Evolutionary conservation across 37 sponge, comb jelly and placozoan genomes (phyloP).

Genomic region (Agelas oroides): DNA sequence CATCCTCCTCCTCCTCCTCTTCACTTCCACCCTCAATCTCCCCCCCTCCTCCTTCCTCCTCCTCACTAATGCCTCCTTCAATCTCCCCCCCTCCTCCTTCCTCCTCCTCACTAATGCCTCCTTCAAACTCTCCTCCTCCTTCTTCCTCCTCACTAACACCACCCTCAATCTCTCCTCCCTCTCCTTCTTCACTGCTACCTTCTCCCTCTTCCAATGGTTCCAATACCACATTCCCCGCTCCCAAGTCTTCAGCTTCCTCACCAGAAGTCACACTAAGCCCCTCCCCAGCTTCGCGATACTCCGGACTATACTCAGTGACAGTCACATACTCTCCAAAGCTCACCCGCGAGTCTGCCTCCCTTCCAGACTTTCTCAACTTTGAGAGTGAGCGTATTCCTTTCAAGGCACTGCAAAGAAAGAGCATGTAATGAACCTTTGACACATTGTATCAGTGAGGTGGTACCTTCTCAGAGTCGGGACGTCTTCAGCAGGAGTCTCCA

Average conservation of each 20-base stretch:
- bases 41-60: not conserved
- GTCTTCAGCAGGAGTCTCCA: not conserved
- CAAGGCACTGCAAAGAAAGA: not conserved
- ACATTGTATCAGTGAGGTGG: no score
- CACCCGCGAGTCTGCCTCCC: not conserved
- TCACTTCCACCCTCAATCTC: not conserved
- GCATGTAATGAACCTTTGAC: not conserved
- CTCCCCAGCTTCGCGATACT: no score
- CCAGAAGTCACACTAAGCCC: no score
- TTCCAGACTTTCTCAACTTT: not conserved
- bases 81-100: not conserved
- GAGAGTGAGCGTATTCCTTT: slow-evolving; percentile 4
- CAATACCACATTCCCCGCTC: not conserved
- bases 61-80: no score
- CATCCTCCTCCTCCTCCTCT: slow-evolving; percentile 9
- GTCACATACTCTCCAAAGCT: not conserved
- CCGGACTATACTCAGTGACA: slow-evolving; percentile 14
- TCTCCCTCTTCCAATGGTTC: slow-evolving; percentile 7
- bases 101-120: not conserved
- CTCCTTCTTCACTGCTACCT: not conserved
- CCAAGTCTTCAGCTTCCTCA: not conserved
- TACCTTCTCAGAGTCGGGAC: not conserved
- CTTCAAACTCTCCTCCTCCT: not conserved
- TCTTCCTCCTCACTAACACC: not conserved
- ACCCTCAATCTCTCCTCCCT: not conserved